Base-by-base conservation (phyloP, 2,797 vertebrate species). In the Hyperoplus immaculatus region DNA sequence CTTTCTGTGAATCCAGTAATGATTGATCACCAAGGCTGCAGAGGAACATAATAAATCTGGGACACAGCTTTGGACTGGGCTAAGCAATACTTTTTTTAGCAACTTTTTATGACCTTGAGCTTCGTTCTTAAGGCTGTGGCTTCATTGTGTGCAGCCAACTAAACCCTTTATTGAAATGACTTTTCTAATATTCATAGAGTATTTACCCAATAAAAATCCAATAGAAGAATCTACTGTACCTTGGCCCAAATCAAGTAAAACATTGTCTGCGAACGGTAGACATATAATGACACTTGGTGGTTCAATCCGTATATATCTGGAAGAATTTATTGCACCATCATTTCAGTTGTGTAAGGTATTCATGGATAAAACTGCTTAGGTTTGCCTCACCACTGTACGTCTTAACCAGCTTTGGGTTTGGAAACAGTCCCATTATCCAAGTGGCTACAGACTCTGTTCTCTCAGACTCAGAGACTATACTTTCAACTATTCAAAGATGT, bases 21-120 rank as follows among this genome's bases (percentile, higher is more conserved):
- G 81, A 87, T 75, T 72, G 75, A 90, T 91, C 82, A 89, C 90
- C 81, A 75, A 86, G 84, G 80, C 38, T 81, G 89, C 74, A 42
- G 63, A 69, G 69, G 39, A 72, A 49, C 69, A 80, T 76, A 29
- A 29, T 29, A 80, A 73, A 87, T 85, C 85, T 85, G 71, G 85
- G 79, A 68, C 78, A 69, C 65, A 57, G 69, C 57, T 79, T 71
- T 77, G 62, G 75, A 69, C 55, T 54, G 38, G 66, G 12, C 5
- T 60, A 38, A 69, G 66, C n/a, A 70, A 62, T 39, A 79, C 51
- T 69, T 80, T 71, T 29, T 29, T 49, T 55, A 54, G 49, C 18
- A 76, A 80, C 59, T 75, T 85, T 78, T 81, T 21, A 54, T 69
- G 67, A 78, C 82, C 64, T 81, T 82, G 42, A 53, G 29, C 14